Base-by-base conservation (phyloP, 1,140 invertebrate genomes). In the Portunus trituberculatus region DNA sequence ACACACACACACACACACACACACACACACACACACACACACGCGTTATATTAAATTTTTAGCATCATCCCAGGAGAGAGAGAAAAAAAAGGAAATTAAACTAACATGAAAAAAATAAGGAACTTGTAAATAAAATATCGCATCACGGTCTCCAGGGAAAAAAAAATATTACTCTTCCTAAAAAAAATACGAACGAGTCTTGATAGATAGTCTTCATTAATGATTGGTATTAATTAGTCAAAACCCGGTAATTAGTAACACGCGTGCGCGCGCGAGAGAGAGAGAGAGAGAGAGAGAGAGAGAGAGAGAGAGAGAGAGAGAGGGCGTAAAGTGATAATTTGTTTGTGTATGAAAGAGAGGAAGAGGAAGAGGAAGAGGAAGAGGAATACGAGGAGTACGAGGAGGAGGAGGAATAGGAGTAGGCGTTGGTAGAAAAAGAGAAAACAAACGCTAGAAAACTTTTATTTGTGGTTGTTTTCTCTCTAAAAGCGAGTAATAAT, bases 21-120 rank as follows among this genome's bases (percentile, higher is more conserved):
- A 89, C 87, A 89, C 87, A 89, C 45, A 46, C 87, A 89, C 87
- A 46, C 87, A 89, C 87, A 46, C 87, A 89, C 87, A 46, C 87
- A 89, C 1, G 39, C 87, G 0, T 46, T n/a, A 39, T n/a, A 39
- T 7, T 45, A 4, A 32, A 4, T 3, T 28, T 4, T 12, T 0
- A 6, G 3, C n/a, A 29, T n/a, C 83, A 84, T 28, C 25, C 1
- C 83, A n/a, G 25, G 8, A 20, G 29, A 6, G 14, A 87, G 8
- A 20, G 4, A 87, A 25, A 32, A 46, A 87, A 20, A 12, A 82
- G 2, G 0, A 39, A 59, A 59, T 4, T 12, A 76, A 76, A n/a
- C 20, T n/a, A n/a, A 76, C 20, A n/a, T 76, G 1, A n/a, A 39
- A 20, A 76, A 76, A 76, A 2, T 14, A 76, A 76, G 1, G 8